phyloP scores from a whole-genome alignment of 2,113 vertebrate species.

The Mola mola region DNA sequence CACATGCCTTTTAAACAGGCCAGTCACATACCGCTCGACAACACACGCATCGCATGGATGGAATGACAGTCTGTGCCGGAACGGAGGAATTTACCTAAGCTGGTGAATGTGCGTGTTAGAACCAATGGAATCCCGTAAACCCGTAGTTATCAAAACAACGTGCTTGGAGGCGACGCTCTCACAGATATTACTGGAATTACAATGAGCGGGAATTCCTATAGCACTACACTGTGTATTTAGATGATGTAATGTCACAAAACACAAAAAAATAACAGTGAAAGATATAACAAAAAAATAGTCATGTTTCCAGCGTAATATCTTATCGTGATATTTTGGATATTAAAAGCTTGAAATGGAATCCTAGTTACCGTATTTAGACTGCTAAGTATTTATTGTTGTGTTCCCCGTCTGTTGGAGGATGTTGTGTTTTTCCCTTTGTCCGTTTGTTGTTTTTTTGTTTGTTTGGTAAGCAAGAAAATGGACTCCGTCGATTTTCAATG shows the following conservation, averaged over 20 bases:
- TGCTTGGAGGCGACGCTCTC: slow-evolving; percentile 3
- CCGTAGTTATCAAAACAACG: slow-evolving; percentile 41
- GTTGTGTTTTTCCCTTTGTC: too few relatives aligned
- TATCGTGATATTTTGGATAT: too few relatives aligned
- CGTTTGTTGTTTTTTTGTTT: too few relatives aligned
- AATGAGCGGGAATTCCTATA: slow-evolving; percentile 22
- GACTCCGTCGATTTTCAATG: too few relatives aligned
- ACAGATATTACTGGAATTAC: slow-evolving; percentile 37
- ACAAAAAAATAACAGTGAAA: too few relatives aligned
- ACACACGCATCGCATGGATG: slow-evolving; percentile 11
- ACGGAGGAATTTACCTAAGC: slow-evolving; percentile 53
- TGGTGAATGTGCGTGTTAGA: slow-evolving; percentile 36
- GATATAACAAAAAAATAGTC: too few relatives aligned
- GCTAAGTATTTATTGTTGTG: too few relatives aligned
- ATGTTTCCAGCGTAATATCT: too few relatives aligned
- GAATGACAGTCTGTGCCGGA: slow-evolving; percentile 27
- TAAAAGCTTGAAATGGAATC: too few relatives aligned
- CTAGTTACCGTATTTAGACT: too few relatives aligned
- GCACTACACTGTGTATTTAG: slow-evolving; percentile 43
- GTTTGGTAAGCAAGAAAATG: too few relatives aligned
- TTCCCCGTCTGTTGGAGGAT: too few relatives aligned
- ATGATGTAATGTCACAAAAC: slow-evolving; percentile 32
- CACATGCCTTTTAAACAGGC: slow-evolving; percentile 22
- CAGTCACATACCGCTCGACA: slow-evolving; percentile 3
- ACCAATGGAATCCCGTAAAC: slow-evolving; percentile 42